Conservation (phyloP, 2,888 invertebrate species). For the Caprella mutica region DNA sequence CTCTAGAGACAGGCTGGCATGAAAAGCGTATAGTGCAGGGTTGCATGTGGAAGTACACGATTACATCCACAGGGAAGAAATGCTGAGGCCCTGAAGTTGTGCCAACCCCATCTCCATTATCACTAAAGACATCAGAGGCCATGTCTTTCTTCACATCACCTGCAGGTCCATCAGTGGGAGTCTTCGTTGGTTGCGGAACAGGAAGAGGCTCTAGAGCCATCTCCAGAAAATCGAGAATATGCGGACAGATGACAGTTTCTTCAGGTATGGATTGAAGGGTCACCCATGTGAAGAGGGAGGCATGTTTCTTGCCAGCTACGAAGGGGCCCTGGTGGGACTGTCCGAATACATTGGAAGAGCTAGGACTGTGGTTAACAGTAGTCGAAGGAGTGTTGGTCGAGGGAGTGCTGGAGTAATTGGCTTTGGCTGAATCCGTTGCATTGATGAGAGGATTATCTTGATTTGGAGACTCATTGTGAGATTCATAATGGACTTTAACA, state of each 20-base stretch:
- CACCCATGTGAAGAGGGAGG: constrained; percentile 85
- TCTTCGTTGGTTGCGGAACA: constrained; percentile 38
- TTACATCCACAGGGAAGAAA: constrained; percentile 95
- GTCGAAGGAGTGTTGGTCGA: neutral
- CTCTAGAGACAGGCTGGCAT: constrained; percentile 85
- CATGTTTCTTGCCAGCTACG: constrained; percentile 40
- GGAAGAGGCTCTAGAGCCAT: constrained; percentile 94
- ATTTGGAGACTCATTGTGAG: constrained; percentile 52
- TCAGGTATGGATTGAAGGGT: constrained; percentile 93
- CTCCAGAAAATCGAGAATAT: constrained; percentile 90
- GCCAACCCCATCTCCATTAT: constrained; percentile 8
- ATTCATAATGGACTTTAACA: constrained; percentile 75
- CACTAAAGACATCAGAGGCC: constrained; percentile 5
- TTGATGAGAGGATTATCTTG: too few species aligned
- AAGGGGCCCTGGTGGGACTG: neutral
- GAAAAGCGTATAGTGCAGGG: constrained; percentile 82
- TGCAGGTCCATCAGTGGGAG: neutral
- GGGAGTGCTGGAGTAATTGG: neutral
- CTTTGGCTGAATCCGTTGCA: too few species aligned
- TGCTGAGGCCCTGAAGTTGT: constrained; percentile 42
- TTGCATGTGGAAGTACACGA: constrained; percentile 96
- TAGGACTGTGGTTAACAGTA: neutral
- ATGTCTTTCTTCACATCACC: constrained; percentile 1
- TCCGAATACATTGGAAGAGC: neutral
- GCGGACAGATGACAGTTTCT: constrained; percentile 94